Evolutionary conservation across 2,888 invertebrate species (phyloP).

Genomic region (Operophtera brumata): DNA sequence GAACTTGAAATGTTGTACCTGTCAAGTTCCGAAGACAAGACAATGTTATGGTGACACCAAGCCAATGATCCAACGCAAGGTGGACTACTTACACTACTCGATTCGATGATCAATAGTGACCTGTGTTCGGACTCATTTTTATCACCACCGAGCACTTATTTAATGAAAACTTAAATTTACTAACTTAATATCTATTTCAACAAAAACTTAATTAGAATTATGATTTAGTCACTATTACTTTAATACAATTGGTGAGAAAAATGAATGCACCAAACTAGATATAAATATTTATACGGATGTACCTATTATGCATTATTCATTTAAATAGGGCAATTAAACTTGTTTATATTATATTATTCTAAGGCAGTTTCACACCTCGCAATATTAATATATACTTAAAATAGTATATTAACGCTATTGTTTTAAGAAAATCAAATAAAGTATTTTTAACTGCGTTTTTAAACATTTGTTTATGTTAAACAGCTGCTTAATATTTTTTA

Average conservation of each 20-base stretch:
- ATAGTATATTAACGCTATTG: conserved; percentile 2
- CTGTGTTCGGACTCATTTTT: no score
- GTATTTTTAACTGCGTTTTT: neutral
- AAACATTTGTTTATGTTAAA: neutral
- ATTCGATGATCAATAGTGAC: no score
- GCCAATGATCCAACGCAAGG: no score
- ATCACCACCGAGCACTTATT: no score
- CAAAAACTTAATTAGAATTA: no score
- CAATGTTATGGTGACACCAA: no score
- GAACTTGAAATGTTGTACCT: no score
- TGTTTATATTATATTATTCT: conserved; percentile 23
- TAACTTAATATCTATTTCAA: no score
- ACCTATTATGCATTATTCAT: conserved; percentile 27
- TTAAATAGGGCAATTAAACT: conserved; percentile 28
- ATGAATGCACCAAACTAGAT: neutral
- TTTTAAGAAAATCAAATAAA: neutral
- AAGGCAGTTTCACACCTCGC: conserved; percentile 14
- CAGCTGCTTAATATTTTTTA: neutral
- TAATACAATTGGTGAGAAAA: neutral
- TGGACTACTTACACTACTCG: no score
- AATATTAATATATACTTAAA: neutral
- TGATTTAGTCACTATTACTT: neutral
- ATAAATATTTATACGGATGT: neutral
- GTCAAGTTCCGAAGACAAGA: no score
- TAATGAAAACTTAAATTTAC: no score